Evolutionary conservation across 30 jellyfish, hydroid and myxozoan genomes (phyloP).

Genomic region (Hydra vulgaris): DNA sequence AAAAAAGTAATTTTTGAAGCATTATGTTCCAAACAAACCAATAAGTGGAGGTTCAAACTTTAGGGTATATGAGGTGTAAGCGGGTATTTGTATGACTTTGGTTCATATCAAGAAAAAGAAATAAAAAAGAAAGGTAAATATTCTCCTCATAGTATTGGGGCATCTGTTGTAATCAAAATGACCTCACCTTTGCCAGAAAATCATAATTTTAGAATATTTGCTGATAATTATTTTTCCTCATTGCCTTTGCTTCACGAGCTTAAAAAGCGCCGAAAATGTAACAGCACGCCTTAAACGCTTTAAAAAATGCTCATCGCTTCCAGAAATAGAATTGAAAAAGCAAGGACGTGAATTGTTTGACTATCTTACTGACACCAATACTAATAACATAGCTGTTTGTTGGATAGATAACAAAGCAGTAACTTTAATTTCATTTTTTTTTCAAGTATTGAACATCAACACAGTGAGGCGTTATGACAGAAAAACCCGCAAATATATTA

Average conservation of each 20-base stretch:
- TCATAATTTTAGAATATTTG: neutral
- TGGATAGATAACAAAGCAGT: too few species aligned
- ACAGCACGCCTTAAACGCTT: neutral
- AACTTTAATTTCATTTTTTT: too few species aligned
- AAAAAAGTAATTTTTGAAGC: too few species aligned
- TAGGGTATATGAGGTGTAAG: neutral
- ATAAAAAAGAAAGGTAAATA: neutral
- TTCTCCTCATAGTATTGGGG: neutral
- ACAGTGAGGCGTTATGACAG: too few species aligned
- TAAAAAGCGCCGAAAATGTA: neutral
- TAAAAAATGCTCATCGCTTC: neutral
- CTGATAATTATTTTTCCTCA: neutral
- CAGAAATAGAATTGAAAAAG: neutral
- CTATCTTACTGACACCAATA: too few species aligned
- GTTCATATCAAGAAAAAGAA: neutral
- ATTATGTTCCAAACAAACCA: too few species aligned
- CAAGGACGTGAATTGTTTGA: neutral
- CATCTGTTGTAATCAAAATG: neutral
- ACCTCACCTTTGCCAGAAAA: neutral
- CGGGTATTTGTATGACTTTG: conserved; percentile 2
- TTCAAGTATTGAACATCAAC: too few species aligned
- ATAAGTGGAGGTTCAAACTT: too few species aligned
- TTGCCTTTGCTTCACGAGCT: neutral
- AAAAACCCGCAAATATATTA: too few species aligned
- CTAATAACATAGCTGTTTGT: too few species aligned